Percentiles rank a stretch among this genome's conserved stretches.
phyloP scores from a whole-genome alignment of 2,888 invertebrate genomes.

The Mythimna lalbum region DNA sequence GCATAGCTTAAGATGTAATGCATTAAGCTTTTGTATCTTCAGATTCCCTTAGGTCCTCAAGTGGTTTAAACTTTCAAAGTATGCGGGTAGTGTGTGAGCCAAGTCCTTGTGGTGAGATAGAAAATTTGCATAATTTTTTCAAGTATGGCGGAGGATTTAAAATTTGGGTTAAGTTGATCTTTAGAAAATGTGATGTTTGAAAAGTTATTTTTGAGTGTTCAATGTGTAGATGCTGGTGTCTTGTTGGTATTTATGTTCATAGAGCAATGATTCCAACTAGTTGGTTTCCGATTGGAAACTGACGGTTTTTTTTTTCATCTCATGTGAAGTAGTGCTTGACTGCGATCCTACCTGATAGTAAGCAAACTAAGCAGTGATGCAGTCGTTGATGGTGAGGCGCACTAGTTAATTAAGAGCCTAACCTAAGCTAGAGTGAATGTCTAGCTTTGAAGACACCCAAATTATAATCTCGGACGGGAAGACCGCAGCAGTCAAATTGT shows the following conservation, averaged over 20 bases:
- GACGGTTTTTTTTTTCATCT: too few species aligned
- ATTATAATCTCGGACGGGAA: too few species aligned
- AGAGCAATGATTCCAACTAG: not conserved
- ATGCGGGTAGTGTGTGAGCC: slow-evolving; percentile 82
- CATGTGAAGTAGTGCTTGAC: too few species aligned
- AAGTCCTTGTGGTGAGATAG: slow-evolving; percentile 68
- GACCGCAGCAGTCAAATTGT: too few species aligned
- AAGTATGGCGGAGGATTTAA: slow-evolving; percentile 50
- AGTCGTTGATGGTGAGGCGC: too few species aligned
- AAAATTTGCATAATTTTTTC: slow-evolving; percentile 74
- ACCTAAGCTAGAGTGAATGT: too few species aligned
- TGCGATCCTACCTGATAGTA: too few species aligned
- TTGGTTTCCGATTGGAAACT: too few species aligned
- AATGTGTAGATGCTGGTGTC: slow-evolving; percentile 27
- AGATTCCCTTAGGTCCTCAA: slow-evolving; percentile 50
- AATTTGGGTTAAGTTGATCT: slow-evolving; percentile 63
- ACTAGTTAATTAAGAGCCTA: too few species aligned
- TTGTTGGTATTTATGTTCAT: slow-evolving; percentile 3
- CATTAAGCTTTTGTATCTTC: slow-evolving; percentile 61
- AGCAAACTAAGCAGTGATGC: too few species aligned
- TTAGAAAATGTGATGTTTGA: not conserved
- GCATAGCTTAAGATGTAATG: slow-evolving; percentile 59
- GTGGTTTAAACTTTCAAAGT: slow-evolving; percentile 70
- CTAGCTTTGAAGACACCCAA: too few species aligned
- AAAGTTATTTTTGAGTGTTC: slow-evolving; percentile 7